Evolutionary conservation across 1,140 invertebrate species (phyloP), one percentile per base, ranked within the genome.

Genomic region (Battus philenor): DNA sequence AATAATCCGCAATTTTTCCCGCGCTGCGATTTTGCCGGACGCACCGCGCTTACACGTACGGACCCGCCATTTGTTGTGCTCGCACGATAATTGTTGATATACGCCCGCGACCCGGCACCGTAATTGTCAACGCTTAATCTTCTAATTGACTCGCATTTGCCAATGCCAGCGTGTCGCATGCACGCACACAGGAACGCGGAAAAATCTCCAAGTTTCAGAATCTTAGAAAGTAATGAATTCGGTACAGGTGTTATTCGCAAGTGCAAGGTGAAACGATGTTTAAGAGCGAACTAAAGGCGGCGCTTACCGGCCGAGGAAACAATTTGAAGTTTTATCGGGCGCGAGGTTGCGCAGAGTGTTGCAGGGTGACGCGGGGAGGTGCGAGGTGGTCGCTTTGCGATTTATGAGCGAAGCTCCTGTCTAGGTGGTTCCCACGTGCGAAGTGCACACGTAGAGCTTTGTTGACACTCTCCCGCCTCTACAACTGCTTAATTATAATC

Each of bases 91-190:
- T 85, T 85, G 81, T 82, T 85, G 78, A 85, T 85, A 82, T 82
- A 85, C 81, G 78, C 73, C 78, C 71, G 75, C 78, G 71, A 82
- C 75, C 78, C 78, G 72, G 56, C 66, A 60, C 67, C 36, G 77
- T 85, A 85, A 85, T 85, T 85, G 81, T 85, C 81, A 81, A 79
- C 81, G 78, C 71, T 85, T 85, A 79, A 85, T 85, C 81, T 85
- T 82, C 81, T 85, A 85, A 85, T 85, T 81, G 81, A 67, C 70
- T 75, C 78, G 67, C 81, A 85, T 85, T 85, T 85, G 66, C 73
- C 81, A 85, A 68, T 78, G 81, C 76, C 81, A 85, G 64, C 59
- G 58, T 68, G 63, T 65, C 65, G 64, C 62, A 24, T n/a, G 8
- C 36, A 13, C 15, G 22, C 38, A 29, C 38, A 2, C n/a, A 10